These are phyloP conservation scores for Listronotus bonariensis DNA, from an alignment of 1,140 invertebrate species.

Conservation along the genomic window DNA sequence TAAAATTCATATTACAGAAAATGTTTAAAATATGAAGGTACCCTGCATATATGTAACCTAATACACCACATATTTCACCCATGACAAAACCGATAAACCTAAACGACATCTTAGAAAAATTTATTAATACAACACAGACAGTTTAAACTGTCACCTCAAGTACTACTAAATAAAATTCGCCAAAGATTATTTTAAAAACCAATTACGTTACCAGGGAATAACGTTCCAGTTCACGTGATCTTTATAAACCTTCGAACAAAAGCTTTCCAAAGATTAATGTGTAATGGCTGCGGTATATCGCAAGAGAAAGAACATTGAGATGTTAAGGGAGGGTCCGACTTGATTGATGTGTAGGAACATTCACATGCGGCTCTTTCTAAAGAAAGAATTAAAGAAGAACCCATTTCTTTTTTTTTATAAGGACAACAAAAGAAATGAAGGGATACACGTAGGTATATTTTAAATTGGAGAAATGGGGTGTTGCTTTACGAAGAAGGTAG, in stretches of 20 bases:
- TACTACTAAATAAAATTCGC: slow-evolving; percentile 31
- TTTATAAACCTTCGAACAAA: slow-evolving; percentile 25
- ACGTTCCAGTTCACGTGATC: slow-evolving; percentile 33
- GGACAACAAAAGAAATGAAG: slow-evolving; percentile 11
- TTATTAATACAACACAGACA: slow-evolving; percentile 28
- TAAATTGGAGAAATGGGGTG: slow-evolving; percentile 9
- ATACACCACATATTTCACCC: slow-evolving; percentile 15
- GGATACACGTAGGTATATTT: slow-evolving; percentile 17
- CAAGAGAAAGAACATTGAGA: slow-evolving; percentile 33
- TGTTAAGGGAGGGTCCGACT: slow-evolving; percentile 34
- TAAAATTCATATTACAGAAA: too few relatives aligned
- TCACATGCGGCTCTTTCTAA: slow-evolving; percentile 26
- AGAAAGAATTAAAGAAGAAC: slow-evolving; percentile 23
- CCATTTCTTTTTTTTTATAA: slow-evolving; percentile 17
- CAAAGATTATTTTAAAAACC: slow-evolving; percentile 34
- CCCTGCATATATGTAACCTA: background rate
- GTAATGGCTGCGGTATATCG: slow-evolving; percentile 34
- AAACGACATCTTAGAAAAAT: slow-evolving; percentile 12
- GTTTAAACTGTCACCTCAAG: slow-evolving; percentile 23
- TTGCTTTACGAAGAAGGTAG: background rate
- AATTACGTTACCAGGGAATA: slow-evolving; percentile 29
- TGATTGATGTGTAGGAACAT: slow-evolving; percentile 30
- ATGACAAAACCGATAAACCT: slow-evolving; percentile 20
- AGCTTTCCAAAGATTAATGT: slow-evolving; percentile 31
- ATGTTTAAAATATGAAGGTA: too few relatives aligned